Evolutionary conservation across 2,797 vertebrate species (phyloP), one percentile per base, ranked within the genome.

Genomic region (Okamejei kenojei): DNA sequence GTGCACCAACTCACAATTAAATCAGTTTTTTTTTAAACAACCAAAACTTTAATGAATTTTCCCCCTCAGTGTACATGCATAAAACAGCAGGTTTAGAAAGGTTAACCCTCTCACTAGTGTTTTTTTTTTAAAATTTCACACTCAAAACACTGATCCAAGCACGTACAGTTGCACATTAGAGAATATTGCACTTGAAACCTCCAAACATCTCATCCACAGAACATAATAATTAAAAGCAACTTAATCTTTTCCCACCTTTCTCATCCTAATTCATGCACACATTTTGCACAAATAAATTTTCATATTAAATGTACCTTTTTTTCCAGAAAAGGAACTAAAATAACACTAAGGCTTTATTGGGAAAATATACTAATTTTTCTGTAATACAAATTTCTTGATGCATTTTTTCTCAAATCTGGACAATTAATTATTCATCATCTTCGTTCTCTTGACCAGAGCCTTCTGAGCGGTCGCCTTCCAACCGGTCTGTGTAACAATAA

Each of bases 391-490:
- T 98, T 96, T 96, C 95, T 94, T 94, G 94, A 96, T 93, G 93
- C 96, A 95, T 92, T 45, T 96, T 96, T 97, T 97, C 96, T 98
- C 96, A 95, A 96, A 97, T 95, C 94, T 94, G 96, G 68, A 95
- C 94, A 95, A 93, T 35, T 32, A 93, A 84, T 96, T 96, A 98
- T 94, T 98, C 97, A 95, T 99, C 97, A 2, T 99, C 98, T 94
- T 97, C 96, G 0, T 97, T 97, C 93, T 99, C 98, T 94, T 98
- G 98, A 88, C 98, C 97, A 7, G 98, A 98, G 73, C 98, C 98
- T 96, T 99, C 99, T 0, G 98, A 98, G 93, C 98, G 97, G 95
- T 99, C 98, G 0, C 98, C 98, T 95, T 99, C 98, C 94, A 98
- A 71, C 32, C 97, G 97, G 95, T 99, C 98, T 99, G 95, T 32